Evolutionary conservation across 2,888 invertebrate genomes (phyloP).

Genomic region (Volucella inanis): DNA sequence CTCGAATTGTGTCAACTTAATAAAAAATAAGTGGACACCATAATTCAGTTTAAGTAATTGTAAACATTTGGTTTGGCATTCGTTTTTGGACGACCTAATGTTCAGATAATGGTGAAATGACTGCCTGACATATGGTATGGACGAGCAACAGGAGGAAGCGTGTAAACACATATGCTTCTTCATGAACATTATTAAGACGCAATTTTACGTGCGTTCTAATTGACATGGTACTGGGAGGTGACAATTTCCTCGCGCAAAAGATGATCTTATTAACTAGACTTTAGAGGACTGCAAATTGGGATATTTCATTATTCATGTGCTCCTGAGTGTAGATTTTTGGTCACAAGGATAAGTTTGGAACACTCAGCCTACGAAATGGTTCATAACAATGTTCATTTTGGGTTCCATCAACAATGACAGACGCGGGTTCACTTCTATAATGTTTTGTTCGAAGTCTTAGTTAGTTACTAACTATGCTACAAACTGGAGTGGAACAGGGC

Average conservation of each 20-base stretch:
- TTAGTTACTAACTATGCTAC: too few relatives aligned
- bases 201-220: slow-evolving; percentile 14
- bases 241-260: neutral
- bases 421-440: too few relatives aligned
- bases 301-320: too few relatives aligned
- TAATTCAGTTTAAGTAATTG: slow-evolving; percentile 67
- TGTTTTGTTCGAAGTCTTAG: too few relatives aligned
- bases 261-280: neutral
- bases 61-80: slow-evolving; percentile 62
- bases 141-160: slow-evolving; percentile 18
- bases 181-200: slow-evolving; percentile 13
- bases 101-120: slow-evolving; percentile 22
- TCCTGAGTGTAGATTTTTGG: too few relatives aligned
- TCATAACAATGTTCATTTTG: too few relatives aligned
- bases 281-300: too few relatives aligned
- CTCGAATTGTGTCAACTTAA: slow-evolving; percentile 68
- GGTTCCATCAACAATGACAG: too few relatives aligned
- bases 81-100: slow-evolving; percentile 2
- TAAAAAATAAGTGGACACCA: slow-evolving; percentile 69
- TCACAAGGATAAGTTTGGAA: too few relatives aligned
- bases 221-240: slow-evolving; percentile 17
- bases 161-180: neutral
- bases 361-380: too few relatives aligned
- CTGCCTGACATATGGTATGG: slow-evolving; percentile 10
- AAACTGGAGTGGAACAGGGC: too few relatives aligned